phyloP scores from a whole-genome alignment of 2,888 invertebrate genomes.

The Cryptocephalus primarius region DNA sequence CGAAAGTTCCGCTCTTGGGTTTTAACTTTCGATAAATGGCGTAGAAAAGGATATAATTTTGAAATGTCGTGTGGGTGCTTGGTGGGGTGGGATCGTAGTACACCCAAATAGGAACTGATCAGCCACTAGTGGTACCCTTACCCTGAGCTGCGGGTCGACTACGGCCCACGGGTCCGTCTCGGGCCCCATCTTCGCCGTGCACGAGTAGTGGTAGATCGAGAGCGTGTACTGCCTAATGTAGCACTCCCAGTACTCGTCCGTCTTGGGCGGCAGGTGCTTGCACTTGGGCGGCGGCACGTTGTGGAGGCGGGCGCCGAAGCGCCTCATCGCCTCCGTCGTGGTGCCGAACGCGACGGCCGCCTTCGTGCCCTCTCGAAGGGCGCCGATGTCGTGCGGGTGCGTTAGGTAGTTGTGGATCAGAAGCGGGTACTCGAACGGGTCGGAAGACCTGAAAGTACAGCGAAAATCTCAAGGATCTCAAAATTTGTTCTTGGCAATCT shows the following conservation, averaged over 20 bases:
- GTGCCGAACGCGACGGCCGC: conserved; percentile 72
- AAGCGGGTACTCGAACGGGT: conserved; percentile 69
- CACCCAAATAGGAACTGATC: no score
- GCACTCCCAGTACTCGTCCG: conserved; percentile 84
- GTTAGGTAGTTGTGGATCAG: conserved; percentile 88
- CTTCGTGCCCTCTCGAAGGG: conserved; percentile 77
- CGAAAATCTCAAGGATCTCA: background rate
- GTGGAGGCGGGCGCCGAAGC: conserved; percentile 70
- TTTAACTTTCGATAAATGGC: no score
- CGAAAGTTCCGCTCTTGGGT: no score
- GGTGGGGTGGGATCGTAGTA: no score
- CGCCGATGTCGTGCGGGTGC: conserved; percentile 73
- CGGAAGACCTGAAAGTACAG: conserved; percentile 32
- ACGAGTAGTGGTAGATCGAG: conserved; percentile 79
- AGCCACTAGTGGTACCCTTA: conserved; percentile 33
- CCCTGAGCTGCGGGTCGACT: conserved; percentile 64
- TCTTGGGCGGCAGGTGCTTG: conserved; percentile 62
- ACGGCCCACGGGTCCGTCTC: conserved; percentile 66
- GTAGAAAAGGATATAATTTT: no score
- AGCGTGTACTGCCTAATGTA: conserved; percentile 73
- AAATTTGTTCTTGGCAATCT: background rate
- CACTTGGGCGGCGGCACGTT: conserved; percentile 69
- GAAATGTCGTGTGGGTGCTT: no score
- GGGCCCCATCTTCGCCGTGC: conserved; percentile 79
- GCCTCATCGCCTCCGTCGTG: conserved; percentile 66